Base-by-base conservation (phyloP, 2,113 vertebrate species). In the Malurus melanocephalus region DNA sequence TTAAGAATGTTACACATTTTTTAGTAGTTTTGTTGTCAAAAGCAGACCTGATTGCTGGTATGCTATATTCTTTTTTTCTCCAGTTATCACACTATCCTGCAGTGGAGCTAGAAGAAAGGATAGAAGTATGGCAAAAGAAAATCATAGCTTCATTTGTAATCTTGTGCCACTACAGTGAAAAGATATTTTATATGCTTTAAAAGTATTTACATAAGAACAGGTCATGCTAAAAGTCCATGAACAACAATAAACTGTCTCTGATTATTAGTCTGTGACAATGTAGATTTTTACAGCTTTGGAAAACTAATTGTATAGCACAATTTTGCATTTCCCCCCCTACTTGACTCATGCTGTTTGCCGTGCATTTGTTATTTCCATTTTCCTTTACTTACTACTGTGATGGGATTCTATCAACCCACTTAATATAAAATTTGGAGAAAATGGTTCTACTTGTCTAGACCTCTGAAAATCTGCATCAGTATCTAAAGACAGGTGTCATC, bases 1-100 rank as follows among this genome's bases (percentile, higher is more conserved):
- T 79, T 90, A 92, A 85, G 18, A 42, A 53, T 30, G 45, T 84
- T 87, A n/a, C 80, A 89, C 22, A 78, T 93, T 87, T 92, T 91
- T 66, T 30, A 87, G 33, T 49, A 48, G 15, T 52, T 85, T 52
- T 82, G 19, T 55, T 72, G 27, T 80, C 56, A 80, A 65, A 89
- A 80, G 33, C 26, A 92, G 56, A 87, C 9, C 40, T 45, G 51
- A 69, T 80, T 82, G 11, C 30, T 43, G 59, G 11, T 46, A 40
- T 65, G 26, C 4, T 11, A 7, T 68, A 75, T 75, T 46, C 14
- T 83, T 88, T 82, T 82, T 51, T 84, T 80, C 35, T 79, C 13
- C 46, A 88, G n/a, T 17, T 61, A 6, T 80, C 11, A 46, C 12
- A 33, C 9, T 46, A 11, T 32, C 55, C 42, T 68, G 30, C 30